Evolutionary conservation across 2,797 vertebrate species (phyloP).

Genomic region (Lepilemur ruficaudatus): DNA sequence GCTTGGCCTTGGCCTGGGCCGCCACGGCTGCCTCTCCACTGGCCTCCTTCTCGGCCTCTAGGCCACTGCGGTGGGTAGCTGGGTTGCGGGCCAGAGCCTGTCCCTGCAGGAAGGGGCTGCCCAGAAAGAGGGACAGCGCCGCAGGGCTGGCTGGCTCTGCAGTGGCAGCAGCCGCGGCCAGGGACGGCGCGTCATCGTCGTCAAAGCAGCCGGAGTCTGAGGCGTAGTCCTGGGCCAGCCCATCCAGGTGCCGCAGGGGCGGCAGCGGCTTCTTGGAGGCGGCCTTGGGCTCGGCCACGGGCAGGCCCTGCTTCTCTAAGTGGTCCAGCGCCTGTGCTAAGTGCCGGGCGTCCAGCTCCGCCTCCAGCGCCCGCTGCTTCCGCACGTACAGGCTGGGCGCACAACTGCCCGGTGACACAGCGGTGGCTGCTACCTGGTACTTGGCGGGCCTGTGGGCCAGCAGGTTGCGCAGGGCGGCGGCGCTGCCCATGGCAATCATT

Average conservation of each 20-base stretch:
- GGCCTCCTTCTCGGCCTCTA: constrained; percentile 80
- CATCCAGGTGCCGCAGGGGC: constrained; percentile 92
- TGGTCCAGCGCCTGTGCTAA: constrained; percentile 94
- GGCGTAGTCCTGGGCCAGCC: constrained; percentile 95
- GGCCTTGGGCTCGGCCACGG: constrained; percentile 89
- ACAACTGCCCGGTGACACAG: constrained; percentile 94
- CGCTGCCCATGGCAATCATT: constrained; percentile 99
- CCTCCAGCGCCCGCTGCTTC: constrained; percentile 97
- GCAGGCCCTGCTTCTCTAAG: constrained; percentile 93
- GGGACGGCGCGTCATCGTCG: constrained; percentile 94
- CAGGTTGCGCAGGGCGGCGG: constrained; percentile 96
- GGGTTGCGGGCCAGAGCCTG: constrained; percentile 85
- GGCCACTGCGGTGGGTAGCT: constrained; percentile 74
- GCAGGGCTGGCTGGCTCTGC: constrained; percentile 92
- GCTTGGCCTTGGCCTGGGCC: constrained; percentile 93
- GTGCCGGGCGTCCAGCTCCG: constrained; percentile 95
- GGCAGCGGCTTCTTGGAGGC: constrained; percentile 89
- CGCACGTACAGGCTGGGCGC: constrained; percentile 97
- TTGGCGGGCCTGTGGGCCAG: constrained; percentile 95
- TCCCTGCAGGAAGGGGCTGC: constrained; percentile 93
- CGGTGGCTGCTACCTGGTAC: constrained; percentile 92
- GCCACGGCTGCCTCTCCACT: constrained; percentile 88
- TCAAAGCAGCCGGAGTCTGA: constrained; percentile 98
- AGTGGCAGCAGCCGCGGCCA: constrained; percentile 86
- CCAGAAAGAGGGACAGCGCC: constrained; percentile 95